Evolutionary conservation across 2,888 invertebrate species (phyloP).

Genomic region (Acanthoscelides obtectus): DNA sequence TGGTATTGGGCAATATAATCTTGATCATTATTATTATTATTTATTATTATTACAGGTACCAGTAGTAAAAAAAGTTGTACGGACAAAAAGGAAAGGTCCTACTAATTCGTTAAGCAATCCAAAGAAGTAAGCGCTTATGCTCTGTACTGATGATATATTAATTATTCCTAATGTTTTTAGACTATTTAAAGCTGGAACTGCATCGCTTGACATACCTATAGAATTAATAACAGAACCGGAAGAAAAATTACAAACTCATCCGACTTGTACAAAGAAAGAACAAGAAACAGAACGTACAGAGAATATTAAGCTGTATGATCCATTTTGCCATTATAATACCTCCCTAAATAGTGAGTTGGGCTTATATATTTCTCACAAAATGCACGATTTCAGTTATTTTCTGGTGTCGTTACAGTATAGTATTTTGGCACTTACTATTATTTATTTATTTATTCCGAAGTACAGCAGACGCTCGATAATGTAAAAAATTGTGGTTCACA

Average conservation of each 20-base stretch:
- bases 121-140: background rate
- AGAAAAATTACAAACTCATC: background rate
- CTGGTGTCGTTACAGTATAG: too few relatives aligned
- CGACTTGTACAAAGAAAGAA: background rate
- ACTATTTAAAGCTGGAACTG: background rate
- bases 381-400: background rate
- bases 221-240: background rate
- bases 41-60: background rate
- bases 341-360: conserved; percentile 38
- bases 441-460: too few relatives aligned
- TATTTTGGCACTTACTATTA: too few relatives aligned
- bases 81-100: background rate
- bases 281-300: conserved; percentile 11
- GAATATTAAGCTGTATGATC: conserved; percentile 34
- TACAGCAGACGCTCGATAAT: too few relatives aligned
- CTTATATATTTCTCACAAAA: background rate
- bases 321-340: conserved; percentile 44
- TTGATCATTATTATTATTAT: too few relatives aligned
- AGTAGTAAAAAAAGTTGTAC: conserved; percentile 1
- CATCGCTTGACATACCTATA: background rate
- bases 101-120: conserved; percentile 5
- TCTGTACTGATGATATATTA: background rate
- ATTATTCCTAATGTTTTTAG: too few relatives aligned
- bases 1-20: too few relatives aligned
- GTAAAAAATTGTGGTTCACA: too few relatives aligned